These are phyloP conservation scores for Zaprionus inermis DNA, from an alignment of 1,140 invertebrate species.

Conservation along the genomic window DNA sequence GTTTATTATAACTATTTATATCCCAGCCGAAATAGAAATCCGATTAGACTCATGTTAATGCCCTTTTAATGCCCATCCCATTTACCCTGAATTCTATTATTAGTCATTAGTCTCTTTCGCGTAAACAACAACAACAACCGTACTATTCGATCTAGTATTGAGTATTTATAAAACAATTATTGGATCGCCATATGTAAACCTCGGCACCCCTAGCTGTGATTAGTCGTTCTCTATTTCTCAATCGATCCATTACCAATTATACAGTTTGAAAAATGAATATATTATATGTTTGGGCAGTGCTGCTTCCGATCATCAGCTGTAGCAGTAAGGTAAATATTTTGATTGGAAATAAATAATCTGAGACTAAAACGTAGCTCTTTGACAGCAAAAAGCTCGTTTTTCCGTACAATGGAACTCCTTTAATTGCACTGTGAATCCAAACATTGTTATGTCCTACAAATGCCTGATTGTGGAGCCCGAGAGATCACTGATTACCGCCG, in stretches of 20 bases:
- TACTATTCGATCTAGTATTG: background rate
- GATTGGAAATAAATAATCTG: background rate
- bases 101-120: background rate
- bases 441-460: conserved; percentile 6
- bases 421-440: conserved; percentile 17
- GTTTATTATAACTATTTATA: background rate
- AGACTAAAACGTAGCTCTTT: background rate
- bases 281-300: background rate
- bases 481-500: background rate
- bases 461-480: conserved; percentile 14
- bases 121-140: too few species aligned
- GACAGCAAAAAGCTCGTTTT: background rate
- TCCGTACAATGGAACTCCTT: conserved; percentile 3
- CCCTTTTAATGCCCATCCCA: background rate
- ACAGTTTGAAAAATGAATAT: background rate
- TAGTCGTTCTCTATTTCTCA: background rate
- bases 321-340: background rate
- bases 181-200: background rate
- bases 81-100: background rate
- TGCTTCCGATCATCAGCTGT: background rate
- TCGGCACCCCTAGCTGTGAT: background rate
- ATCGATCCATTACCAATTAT: background rate
- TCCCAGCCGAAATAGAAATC: background rate
- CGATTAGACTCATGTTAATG: background rate
- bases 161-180: conserved; percentile 9